These are phyloP conservation scores for Cinara cedri DNA, from an alignment of 2,888 invertebrate species.

Conservation along the genomic window DNA sequence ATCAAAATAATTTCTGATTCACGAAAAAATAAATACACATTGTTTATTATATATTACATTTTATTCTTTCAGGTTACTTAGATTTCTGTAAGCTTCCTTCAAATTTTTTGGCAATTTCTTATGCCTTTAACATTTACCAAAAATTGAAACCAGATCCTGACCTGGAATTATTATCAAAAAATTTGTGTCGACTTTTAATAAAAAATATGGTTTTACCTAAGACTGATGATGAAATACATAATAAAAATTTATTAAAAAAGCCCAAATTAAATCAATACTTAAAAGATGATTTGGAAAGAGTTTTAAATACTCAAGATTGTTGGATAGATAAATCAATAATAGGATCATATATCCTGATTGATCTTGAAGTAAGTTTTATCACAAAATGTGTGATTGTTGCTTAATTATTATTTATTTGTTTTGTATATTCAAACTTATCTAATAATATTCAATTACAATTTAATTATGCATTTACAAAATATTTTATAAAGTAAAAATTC, in stretches of 20 bases:
- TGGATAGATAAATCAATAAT: constrained; percentile 17
- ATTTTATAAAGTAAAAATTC: too few relatives aligned
- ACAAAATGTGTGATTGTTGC: background rate
- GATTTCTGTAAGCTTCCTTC: constrained; percentile 1
- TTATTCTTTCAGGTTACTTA: constrained; percentile 15
- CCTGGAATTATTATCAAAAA: background rate
- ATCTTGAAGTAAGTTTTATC: background rate
- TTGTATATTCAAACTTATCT: background rate
- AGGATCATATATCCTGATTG: background rate
- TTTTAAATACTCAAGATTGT: background rate
- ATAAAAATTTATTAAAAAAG: too few relatives aligned
- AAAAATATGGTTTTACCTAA: background rate
- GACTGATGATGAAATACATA: too few relatives aligned
- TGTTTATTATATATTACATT: background rate
- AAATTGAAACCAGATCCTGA: constrained; percentile 6
- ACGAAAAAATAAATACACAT: too few relatives aligned
- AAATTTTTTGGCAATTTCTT: constrained; percentile 12
- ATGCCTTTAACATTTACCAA: constrained; percentile 26
- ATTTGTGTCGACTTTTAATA: constrained; percentile 2
- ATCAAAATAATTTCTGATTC: too few relatives aligned
- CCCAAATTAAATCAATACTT: background rate
- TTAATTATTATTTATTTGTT: background rate
- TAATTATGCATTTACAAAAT: too few relatives aligned
- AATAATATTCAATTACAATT: too few relatives aligned
- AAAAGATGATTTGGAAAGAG: background rate